Conservation (phyloP, 2,888 invertebrate genomes). For the Coleophora deauratella region DNA sequence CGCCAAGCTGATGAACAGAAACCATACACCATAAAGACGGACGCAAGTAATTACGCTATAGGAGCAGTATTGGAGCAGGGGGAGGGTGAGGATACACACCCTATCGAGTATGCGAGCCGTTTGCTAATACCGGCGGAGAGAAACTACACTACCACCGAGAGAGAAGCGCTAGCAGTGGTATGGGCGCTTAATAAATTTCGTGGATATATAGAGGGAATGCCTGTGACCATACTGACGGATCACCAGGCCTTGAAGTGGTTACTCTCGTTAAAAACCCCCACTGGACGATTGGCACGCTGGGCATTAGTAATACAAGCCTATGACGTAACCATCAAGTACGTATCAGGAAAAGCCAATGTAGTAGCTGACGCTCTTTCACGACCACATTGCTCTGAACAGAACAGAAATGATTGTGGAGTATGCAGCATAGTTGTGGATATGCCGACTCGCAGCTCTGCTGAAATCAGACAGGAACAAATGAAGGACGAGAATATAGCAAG, state of each 20-base stretch:
- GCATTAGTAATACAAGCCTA: constrained; percentile 31
- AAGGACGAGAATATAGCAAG: constrained; percentile 12
- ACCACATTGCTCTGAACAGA: constrained; percentile 1
- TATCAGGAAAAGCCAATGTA: constrained; percentile 32
- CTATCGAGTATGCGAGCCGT: constrained; percentile 12
- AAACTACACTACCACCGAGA: constrained; percentile 39
- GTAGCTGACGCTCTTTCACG: constrained; percentile 35
- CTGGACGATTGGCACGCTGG: constrained; percentile 49
- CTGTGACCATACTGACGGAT: constrained; percentile 34
- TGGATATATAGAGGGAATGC: constrained; percentile 35
- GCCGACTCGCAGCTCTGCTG: not conserved
- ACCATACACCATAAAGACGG: constrained; percentile 29
- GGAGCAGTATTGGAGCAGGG: constrained; percentile 10
- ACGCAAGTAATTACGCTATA: constrained; percentile 15
- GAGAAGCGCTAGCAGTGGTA: constrained; percentile 24
- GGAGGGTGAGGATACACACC: constrained; percentile 10
- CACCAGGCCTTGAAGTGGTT: constrained; percentile 49
- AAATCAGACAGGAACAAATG: constrained; percentile 15
- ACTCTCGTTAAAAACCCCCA: constrained; percentile 34
- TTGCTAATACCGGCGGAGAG: constrained; percentile 20
- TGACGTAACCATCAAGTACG: constrained; percentile 31
- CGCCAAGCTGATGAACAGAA: constrained; percentile 22
- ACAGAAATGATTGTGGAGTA: constrained; percentile 2
- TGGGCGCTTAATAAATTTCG: constrained; percentile 13
- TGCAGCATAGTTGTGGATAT: constrained; percentile 4